A percentile compares a stretch with the other conserved stretches of the same genome.
Conservation (phyloP, 2,797 vertebrate genomes). For the Lepilemur ruficaudatus region DNA sequence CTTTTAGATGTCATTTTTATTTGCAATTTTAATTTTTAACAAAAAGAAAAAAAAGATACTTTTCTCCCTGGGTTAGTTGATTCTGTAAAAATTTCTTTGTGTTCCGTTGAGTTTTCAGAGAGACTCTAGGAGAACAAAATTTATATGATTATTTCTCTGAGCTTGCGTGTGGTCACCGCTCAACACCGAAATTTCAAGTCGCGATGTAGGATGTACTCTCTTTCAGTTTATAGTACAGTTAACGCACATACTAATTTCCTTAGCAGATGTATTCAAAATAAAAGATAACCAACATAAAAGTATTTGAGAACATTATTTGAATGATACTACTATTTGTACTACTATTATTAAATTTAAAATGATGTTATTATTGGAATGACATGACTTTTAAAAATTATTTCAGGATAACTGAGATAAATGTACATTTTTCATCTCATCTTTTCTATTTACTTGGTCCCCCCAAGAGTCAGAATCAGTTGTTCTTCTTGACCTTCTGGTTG, state of each 20-base stretch:
- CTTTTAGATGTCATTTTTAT: not conserved
- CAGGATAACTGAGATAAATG: not conserved
- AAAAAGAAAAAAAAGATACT: not conserved
- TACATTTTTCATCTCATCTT: not conserved
- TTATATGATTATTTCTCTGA: not conserved
- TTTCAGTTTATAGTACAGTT: not conserved
- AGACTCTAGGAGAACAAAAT: not conserved
- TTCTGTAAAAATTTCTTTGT: not conserved
- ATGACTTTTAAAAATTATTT: not conserved
- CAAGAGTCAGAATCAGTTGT: not conserved
- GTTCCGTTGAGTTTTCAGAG: not conserved
- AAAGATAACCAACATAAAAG: not conserved
- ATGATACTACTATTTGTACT: not conserved
- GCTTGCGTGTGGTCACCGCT: accelerated
- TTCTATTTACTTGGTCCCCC: not conserved
- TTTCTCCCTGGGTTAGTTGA: not conserved
- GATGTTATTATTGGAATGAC: not conserved
- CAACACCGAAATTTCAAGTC: not conserved
- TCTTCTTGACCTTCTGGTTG: not conserved
- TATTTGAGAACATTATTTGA: not conserved
- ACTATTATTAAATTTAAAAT: not conserved
- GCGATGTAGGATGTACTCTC: not conserved
- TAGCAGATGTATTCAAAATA: not conserved
- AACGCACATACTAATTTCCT: not conserved
- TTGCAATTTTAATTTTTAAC: not conserved